These are phyloP conservation scores for Pseudomyrmex sp. DNA, from an alignment of 1,140 invertebrate species.

Conservation along the genomic window DNA sequence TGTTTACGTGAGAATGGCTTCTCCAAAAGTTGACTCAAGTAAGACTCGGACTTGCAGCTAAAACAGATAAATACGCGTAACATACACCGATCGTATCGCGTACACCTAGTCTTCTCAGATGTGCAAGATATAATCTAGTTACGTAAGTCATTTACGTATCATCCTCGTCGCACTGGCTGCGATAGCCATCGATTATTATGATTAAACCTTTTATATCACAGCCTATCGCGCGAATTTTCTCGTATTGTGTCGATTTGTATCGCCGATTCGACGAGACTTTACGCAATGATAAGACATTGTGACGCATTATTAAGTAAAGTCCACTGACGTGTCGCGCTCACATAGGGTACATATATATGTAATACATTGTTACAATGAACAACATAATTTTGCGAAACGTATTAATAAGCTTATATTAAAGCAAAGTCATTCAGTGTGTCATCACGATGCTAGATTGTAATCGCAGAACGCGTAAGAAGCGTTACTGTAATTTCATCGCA, in stretches of 20 bases:
- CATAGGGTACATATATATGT: neutral
- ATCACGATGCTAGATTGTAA: neutral
- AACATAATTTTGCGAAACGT: slow-evolving; percentile 9
- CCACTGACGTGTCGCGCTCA: neutral
- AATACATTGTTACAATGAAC: neutral
- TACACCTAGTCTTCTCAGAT: neutral
- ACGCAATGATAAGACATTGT: slow-evolving; percentile 5
- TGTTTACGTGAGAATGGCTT: slow-evolving; percentile 6
- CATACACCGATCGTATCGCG: neutral
- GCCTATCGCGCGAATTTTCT: slow-evolving; percentile 27
- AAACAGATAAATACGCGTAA: slow-evolving; percentile 34
- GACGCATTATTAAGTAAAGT: slow-evolving; percentile 14
- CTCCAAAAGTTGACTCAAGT: slow-evolving; percentile 4
- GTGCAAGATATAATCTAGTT: slow-evolving; percentile 29
- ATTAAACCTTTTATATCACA: slow-evolving; percentile 28
- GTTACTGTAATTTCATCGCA: neutral
- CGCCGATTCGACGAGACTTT: neutral
- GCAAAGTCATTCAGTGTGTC: neutral
- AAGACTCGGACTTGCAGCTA: neutral
- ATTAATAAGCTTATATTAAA: neutral
- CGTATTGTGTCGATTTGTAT: neutral
- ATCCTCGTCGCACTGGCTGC: slow-evolving; percentile 18
- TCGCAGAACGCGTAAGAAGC: neutral
- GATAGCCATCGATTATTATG: slow-evolving; percentile 44
- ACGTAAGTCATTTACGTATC: slow-evolving; percentile 41